Evolutionary conservation across 2,888 invertebrate species (phyloP).

Genomic region (Philereme transversata): DNA sequence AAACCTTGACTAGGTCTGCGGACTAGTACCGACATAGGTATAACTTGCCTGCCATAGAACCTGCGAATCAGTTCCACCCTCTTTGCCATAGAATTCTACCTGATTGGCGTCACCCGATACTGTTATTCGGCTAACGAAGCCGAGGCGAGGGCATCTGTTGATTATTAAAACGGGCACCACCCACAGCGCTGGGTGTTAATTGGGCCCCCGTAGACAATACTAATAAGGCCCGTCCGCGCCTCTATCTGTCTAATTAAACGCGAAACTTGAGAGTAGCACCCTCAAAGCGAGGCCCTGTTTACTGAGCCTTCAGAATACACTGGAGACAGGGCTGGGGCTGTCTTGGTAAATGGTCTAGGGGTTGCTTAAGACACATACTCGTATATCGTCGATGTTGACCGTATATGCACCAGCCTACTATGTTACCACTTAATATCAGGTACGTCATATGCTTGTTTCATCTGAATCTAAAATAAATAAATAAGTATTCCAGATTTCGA

Average conservation of each 20-base stretch:
- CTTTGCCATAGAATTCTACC: slow-evolving; percentile 18
- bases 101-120: slow-evolving; percentile 65
- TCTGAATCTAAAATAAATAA: too few relatives aligned
- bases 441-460: too few relatives aligned
- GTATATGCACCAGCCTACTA: too few relatives aligned
- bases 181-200: slow-evolving; percentile 80
- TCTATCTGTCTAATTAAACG: slow-evolving; percentile 84
- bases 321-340: slow-evolving; percentile 37
- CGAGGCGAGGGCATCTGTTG: slow-evolving; percentile 78
- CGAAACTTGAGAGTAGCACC: slow-evolving; percentile 83
- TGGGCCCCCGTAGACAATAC: slow-evolving; percentile 84
- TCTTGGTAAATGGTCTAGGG: too few relatives aligned
- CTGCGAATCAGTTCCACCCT: background rate
- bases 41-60: background rate
- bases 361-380: too few relatives aligned
- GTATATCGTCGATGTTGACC: too few relatives aligned
- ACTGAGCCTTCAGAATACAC: slow-evolving; percentile 76
- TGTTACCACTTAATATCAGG: too few relatives aligned
- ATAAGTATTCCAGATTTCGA: too few relatives aligned
- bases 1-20: too few relatives aligned
- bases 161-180: slow-evolving; percentile 81
- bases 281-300: slow-evolving; percentile 80
- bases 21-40: too few relatives aligned
- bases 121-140: slow-evolving; percentile 80
- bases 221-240: slow-evolving; percentile 83